These are phyloP conservation scores for Phrynosoma blainvillii DNA, from an alignment of 2,113 vertebrate species.

Conservation along the genomic window DNA sequence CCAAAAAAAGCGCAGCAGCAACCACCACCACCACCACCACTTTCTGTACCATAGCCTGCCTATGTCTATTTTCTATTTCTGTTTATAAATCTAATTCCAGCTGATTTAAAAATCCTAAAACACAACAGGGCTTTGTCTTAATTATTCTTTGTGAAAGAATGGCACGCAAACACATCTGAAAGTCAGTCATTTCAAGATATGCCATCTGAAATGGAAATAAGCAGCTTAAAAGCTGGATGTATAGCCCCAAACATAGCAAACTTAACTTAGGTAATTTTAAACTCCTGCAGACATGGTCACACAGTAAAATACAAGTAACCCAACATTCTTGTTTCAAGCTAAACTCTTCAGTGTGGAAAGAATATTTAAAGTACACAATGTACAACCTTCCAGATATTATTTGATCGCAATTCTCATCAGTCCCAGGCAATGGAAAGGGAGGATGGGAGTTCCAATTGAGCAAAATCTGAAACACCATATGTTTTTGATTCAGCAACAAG, in stretches of 20 bases:
- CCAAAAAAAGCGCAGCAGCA: no score
- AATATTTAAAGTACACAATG: no score
- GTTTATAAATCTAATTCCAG: background rate
- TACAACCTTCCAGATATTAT: no score
- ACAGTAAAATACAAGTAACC: background rate
- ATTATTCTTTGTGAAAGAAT: background rate
- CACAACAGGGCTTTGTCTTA: background rate
- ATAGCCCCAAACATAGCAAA: background rate
- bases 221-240: background rate
- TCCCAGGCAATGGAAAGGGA: no score
- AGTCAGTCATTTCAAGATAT: background rate
- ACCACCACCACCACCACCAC: no score
- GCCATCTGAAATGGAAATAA: background rate
- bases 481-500: background rate
- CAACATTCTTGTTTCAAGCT: background rate
- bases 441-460: no score
- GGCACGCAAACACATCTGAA: background rate
- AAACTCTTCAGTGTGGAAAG: background rate
- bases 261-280: background rate
- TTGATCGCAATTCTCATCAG: no score
- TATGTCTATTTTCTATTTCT: background rate
- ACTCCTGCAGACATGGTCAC: background rate
- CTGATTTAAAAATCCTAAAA: no score
- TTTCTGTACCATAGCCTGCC: no score
- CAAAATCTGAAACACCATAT: no score